Conservation (phyloP, 1,140 invertebrate genomes). For the Matsumurasca onukii region DNA sequence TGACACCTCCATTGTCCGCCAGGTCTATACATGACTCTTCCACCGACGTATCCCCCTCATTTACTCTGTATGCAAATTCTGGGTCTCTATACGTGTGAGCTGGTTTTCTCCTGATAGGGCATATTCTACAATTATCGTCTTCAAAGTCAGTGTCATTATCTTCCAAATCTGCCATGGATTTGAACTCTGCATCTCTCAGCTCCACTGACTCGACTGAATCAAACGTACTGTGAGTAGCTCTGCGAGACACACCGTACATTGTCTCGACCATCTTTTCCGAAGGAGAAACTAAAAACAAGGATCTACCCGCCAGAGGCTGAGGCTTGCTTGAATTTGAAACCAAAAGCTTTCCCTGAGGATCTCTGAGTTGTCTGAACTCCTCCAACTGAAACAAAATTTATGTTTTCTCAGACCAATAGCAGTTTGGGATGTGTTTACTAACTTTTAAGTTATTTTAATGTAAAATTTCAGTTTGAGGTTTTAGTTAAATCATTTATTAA, state of each 20-base stretch:
- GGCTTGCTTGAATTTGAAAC: not conserved
- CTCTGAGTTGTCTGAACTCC: constrained; percentile 40
- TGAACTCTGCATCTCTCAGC: constrained; percentile 9
- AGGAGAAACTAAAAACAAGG: constrained; percentile 8
- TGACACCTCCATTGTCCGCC: not conserved
- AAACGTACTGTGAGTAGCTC: not conserved
- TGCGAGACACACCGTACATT: not conserved
- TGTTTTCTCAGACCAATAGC: too few species aligned
- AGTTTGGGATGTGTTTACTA: too few species aligned
- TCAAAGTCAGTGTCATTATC: too few species aligned
- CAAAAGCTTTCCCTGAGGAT: not conserved
- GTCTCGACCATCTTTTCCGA: not conserved
- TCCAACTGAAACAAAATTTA: constrained; percentile 44
- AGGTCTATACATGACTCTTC: constrained; percentile 20
- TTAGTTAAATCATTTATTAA: too few species aligned
- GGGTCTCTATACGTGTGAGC: too few species aligned
- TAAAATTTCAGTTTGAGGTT: too few species aligned
- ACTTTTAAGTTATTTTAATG: too few species aligned
- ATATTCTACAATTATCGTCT: not conserved
- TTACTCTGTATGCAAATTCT: not conserved
- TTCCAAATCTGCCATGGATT: constrained; percentile 1
- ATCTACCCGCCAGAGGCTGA: not conserved
- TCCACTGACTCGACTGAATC: not conserved
- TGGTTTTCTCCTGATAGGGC: not conserved
- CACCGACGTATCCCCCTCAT: not conserved